These are phyloP conservation scores for Lucilia cuprina DNA, from an alignment of 1,140 invertebrate genomes.

Conservation along the genomic window DNA sequence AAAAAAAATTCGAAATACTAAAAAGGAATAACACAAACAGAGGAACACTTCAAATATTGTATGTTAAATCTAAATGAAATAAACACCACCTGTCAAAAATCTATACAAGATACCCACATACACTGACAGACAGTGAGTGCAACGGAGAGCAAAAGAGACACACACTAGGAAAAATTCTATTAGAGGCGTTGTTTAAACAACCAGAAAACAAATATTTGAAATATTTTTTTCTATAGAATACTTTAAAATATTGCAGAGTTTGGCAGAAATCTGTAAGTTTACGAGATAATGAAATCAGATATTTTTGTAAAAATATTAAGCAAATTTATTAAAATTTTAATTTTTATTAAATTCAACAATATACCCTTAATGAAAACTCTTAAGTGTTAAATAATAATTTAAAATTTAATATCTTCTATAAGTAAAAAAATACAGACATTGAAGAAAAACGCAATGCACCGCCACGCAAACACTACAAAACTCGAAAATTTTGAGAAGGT, in stretches of 20 bases:
- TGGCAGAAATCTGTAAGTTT: too few relatives aligned
- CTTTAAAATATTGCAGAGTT: too few relatives aligned
- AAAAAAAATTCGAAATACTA: background rate
- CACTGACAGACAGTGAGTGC: background rate
- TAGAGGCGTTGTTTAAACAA: background rate
- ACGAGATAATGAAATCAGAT: too few relatives aligned
- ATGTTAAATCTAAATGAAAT: slow-evolving; percentile 3
- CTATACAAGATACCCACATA: slow-evolving; percentile 1
- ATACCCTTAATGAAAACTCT: too few relatives aligned
- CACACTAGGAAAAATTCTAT: background rate
- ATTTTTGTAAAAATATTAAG: too few relatives aligned
- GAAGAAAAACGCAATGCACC: background rate
- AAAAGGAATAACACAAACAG: background rate
- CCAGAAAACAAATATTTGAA: too few relatives aligned
- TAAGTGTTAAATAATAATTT: too few relatives aligned
- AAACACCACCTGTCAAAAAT: slow-evolving; percentile 35
- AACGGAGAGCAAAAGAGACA: background rate
- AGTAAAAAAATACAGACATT: background rate
- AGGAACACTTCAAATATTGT: slow-evolving; percentile 13
- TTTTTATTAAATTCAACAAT: too few relatives aligned
- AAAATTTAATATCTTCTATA: too few relatives aligned
- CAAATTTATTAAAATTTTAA: too few relatives aligned
- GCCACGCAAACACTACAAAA: background rate
- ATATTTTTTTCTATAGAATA: too few relatives aligned
- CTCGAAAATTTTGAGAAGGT: background rate